phyloP scores from a whole-genome alignment of 2,888 invertebrate genomes.

The Actias luna region DNA sequence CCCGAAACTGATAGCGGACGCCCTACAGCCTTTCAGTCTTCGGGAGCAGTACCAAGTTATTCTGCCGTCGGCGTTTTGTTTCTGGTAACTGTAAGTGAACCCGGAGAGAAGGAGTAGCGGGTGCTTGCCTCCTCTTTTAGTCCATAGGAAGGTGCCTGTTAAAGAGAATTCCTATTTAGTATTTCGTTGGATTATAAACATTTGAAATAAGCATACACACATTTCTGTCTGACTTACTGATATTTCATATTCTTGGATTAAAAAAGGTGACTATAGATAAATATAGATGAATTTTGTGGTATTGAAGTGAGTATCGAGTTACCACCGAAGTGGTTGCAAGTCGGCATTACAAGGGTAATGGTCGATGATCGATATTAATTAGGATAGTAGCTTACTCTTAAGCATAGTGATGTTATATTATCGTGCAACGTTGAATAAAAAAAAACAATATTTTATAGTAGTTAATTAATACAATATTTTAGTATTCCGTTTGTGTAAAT shows the following conservation, averaged over 20 bases:
- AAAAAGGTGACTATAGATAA: not conserved
- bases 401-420: too few relatives aligned
- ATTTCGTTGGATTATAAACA: not conserved
- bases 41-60: conserved; percentile 75
- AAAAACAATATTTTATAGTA: too few relatives aligned
- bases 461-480: too few relatives aligned
- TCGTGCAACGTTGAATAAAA: too few relatives aligned
- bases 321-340: too few relatives aligned
- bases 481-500: too few relatives aligned
- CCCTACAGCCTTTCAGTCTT: conserved; percentile 67
- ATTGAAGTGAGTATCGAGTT: too few relatives aligned
- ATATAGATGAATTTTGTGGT: too few relatives aligned
- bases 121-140: conserved; percentile 69
- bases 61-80: conserved; percentile 68
- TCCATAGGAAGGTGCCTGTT: conserved; percentile 69
- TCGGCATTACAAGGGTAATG: too few relatives aligned
- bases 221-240: not conserved
- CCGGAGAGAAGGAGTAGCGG: conserved; percentile 63
- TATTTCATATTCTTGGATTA: not conserved
- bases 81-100: conserved; percentile 73
- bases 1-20: conserved; percentile 65
- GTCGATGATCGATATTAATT: too few relatives aligned
- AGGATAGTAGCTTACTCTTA: too few relatives aligned
- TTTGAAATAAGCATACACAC: not conserved
- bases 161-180: conserved; percentile 23